These are phyloP conservation scores for Rotaria macrura DNA, from an alignment of 2,888 invertebrate genomes.

Conservation along the genomic window DNA sequence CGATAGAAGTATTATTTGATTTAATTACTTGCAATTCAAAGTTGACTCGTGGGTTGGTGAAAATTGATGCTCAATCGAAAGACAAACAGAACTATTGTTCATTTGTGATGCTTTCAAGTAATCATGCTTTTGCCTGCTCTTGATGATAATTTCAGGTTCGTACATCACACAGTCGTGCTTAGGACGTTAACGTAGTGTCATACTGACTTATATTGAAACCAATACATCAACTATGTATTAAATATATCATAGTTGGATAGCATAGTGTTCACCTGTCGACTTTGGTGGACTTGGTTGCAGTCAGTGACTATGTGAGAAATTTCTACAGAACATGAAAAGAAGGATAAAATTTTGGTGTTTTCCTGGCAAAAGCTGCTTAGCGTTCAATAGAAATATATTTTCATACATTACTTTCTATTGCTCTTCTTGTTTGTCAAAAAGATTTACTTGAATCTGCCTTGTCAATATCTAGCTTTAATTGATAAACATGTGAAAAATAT, in stretches of 20 bases:
- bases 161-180: not conserved
- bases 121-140: not conserved
- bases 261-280: not conserved
- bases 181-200: not conserved
- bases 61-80: not conserved
- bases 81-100: not conserved
- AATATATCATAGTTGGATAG: not conserved
- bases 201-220: not conserved
- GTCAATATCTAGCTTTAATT: not conserved
- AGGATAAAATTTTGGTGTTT: not conserved
- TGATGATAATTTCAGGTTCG: not conserved
- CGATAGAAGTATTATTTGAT: not conserved
- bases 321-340: not conserved
- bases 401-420: not conserved
- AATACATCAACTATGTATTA: not conserved
- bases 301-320: not conserved
- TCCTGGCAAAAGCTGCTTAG: not conserved
- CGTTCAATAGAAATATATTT: not conserved
- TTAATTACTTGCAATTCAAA: not conserved
- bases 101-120: not conserved
- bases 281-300: not conserved
- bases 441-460: not conserved
- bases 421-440: not conserved
- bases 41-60: not conserved
- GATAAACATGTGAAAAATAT: not conserved